Evolutionary conservation across 2,888 invertebrate species (phyloP), one percentile per base, ranked within the genome.

Genomic region (Scaptomyza cyrtandrae): DNA sequence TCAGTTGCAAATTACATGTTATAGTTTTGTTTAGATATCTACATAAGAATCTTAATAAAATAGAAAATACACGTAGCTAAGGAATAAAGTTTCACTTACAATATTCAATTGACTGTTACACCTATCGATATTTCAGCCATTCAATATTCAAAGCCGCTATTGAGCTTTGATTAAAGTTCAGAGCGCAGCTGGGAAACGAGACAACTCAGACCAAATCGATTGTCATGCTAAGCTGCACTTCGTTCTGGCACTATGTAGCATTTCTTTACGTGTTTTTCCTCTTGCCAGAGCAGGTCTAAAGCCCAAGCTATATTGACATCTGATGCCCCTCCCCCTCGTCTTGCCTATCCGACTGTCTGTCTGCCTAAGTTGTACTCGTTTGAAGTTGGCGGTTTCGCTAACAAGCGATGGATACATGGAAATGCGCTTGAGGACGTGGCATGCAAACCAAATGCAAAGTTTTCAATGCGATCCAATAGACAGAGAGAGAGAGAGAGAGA

Each of bases 401-500:
- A 88, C 81, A 82, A 88, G 80, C 88, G 74, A 53, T 68, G 81
- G 81, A 68, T 74, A 83, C 73, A 83, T 88, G 88, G 75, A 85
- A 89, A 73, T 79, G 74, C 76, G 81, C 81, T 81, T 60, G 72
- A 87, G 88, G 61, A 87, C 88, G 81, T 81, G 81, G 80, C 75
- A 88, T 86, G 89, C 80, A 86, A 89, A 68, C 88, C 71, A 88
- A 86, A 88, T 86, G 75, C 86, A 88, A 88, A 80, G 71, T 75
- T 76, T 56, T 48, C 56, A 68, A 63, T 65, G 57, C 64, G 53
- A 71, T 69, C 61, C 53, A 66, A 52, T 39, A 41, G n/a, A 33
- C 1, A n/a, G 35, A 65, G 49, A 31, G 9, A n/a, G n/a, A n/a
- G n/a, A n/a, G n/a, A n/a, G n/a, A n/a, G n/a, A n/a, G n/a, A n/a